These are phyloP conservation scores for Thamnophis sirtalis DNA, from an alignment of 2,113 vertebrate genomes.

Conservation along the genomic window DNA sequence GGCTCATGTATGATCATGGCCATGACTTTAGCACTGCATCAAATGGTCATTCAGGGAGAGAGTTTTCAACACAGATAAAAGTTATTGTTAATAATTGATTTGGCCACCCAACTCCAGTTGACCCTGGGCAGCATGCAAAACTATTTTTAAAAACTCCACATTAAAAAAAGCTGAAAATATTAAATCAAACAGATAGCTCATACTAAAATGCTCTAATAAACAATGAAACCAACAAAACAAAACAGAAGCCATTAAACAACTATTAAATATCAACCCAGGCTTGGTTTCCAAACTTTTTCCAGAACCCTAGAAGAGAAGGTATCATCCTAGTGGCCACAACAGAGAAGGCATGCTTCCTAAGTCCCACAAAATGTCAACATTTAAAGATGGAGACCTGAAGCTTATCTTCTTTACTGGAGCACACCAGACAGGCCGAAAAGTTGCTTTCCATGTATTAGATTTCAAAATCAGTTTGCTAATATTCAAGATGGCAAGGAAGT, in stretches of 20 bases:
- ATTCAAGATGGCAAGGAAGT: background rate
- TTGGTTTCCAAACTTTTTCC: background rate
- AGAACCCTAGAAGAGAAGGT: background rate
- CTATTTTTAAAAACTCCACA: background rate
- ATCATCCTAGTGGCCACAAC: background rate
- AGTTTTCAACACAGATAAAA: conserved; percentile 28
- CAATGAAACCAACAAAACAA: background rate
- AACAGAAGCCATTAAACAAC: background rate
- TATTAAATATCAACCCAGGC: background rate
- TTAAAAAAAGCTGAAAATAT: background rate
- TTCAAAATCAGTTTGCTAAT: conserved; percentile 17
- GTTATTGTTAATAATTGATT: background rate
- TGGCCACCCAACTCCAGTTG: background rate
- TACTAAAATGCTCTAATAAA: background rate
- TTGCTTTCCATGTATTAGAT: background rate
- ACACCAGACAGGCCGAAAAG: background rate
- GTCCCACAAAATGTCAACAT: background rate
- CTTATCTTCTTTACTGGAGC: background rate
- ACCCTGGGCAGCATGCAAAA: background rate
- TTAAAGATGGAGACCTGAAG: background rate
- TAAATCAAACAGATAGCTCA: background rate
- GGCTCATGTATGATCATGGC: conserved; percentile 49
- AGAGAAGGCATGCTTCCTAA: background rate
- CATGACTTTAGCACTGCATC: conserved; percentile 17
- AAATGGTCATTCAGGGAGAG: conserved; percentile 1